Conservation (phyloP, 2,797 vertebrate species). For the Myotis pilosus region DNA sequence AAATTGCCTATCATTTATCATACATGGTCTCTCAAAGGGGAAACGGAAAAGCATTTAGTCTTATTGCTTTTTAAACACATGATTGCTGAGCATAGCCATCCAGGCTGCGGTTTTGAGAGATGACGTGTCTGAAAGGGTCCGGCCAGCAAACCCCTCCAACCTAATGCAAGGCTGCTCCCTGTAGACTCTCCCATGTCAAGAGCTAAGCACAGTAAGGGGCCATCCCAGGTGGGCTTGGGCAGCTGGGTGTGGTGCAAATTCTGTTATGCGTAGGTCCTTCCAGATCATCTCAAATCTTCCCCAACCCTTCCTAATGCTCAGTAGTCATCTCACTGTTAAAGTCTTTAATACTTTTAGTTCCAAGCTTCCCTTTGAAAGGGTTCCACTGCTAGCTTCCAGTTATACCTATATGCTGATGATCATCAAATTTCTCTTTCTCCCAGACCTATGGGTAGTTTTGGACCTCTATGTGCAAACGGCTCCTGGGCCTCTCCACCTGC, state of each 20-base stretch:
- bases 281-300: not conserved
- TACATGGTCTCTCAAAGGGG: slow-evolving; percentile 81
- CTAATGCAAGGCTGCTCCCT: not conserved
- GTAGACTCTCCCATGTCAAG: not conserved
- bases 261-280: not conserved
- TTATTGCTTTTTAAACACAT: slow-evolving; percentile 84
- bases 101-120: slow-evolving; percentile 49
- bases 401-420: not conserved
- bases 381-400: not conserved
- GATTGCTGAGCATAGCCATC: slow-evolving; percentile 70
- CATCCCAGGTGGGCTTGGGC: not conserved
- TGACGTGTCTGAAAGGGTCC: not conserved
- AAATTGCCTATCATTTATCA: slow-evolving; percentile 88
- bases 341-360: not conserved
- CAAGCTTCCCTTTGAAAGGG: not conserved
- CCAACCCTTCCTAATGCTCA: not conserved
- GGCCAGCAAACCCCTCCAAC: not conserved
- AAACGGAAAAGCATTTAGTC: slow-evolving; percentile 83
- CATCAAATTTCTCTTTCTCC: not conserved
- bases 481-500: not conserved
- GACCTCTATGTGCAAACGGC: fast-evolving
- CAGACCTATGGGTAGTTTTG: too few species aligned
- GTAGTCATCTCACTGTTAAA: not conserved
- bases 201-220: fast-evolving
- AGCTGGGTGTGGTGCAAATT: not conserved